Percentiles rank a stretch among this genome's conserved stretches.
Evolutionary conservation across 2,797 vertebrate species (phyloP).

Genomic region (Syndactyla subalaris): DNA sequence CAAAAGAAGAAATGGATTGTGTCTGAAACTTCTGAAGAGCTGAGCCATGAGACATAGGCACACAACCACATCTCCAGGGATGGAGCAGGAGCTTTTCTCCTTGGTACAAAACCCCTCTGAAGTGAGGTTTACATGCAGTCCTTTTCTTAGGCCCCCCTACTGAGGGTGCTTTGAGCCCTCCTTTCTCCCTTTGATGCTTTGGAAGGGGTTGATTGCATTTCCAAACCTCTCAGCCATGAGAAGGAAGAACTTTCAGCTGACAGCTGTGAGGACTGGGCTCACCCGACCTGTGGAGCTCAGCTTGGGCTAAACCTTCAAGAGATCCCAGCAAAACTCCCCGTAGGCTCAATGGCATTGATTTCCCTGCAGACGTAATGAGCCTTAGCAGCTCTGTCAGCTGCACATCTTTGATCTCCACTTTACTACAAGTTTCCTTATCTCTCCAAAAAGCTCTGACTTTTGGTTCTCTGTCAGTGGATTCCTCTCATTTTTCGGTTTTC

Average conservation of each 20-base stretch:
- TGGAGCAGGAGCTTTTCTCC: neutral
- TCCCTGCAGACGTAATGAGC: neutral
- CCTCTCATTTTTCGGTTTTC: neutral
- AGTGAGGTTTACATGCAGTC: rapidly evolving
- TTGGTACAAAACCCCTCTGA: neutral
- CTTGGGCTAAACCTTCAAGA: constrained; percentile 1
- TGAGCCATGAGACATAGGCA: neutral
- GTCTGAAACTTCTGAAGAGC: neutral
- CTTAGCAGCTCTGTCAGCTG: constrained; percentile 27
- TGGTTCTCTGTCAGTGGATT: neutral
- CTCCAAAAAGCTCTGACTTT: neutral
- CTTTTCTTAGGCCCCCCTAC: rapidly evolving
- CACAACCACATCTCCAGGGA: neutral
- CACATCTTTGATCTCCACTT: constrained; percentile 38
- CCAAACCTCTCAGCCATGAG: neutral
- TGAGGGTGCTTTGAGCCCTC: neutral
- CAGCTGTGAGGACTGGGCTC: neutral
- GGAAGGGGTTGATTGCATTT: neutral
- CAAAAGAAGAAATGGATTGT: neutral
- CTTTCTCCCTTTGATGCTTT: rapidly evolving
- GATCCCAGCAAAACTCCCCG: neutral
- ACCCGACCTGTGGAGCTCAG: neutral
- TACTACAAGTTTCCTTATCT: neutral
- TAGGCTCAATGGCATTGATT: constrained; percentile 31
- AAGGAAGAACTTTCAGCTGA: neutral